These are phyloP conservation scores for Gobionotothen gibberifrons DNA, from an alignment of 2,797 vertebrate species.

Conservation along the genomic window DNA sequence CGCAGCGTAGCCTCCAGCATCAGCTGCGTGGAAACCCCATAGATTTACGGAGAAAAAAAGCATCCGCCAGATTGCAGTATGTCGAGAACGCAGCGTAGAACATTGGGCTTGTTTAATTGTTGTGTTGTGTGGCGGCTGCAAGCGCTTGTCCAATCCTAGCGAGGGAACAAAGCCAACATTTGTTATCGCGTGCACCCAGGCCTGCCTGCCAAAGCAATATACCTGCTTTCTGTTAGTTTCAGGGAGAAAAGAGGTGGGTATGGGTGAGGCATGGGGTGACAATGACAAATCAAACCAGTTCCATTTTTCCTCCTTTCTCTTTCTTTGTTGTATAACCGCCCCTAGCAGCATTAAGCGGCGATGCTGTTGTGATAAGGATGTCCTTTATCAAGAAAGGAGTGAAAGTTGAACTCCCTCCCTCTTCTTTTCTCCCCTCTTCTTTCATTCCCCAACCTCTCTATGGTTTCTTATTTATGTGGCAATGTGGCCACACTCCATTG, in stretches of 20 bases:
- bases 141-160: slow-evolving; percentile 70
- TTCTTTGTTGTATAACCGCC: slow-evolving; percentile 40
- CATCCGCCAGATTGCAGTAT: slow-evolving; percentile 51
- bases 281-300: slow-evolving; percentile 67
- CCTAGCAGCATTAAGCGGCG: slow-evolving; percentile 33
- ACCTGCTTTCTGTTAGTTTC: slow-evolving; percentile 66
- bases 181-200: slow-evolving; percentile 77
- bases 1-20: slow-evolving; percentile 61
- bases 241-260: slow-evolving; percentile 39
- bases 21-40: slow-evolving; percentile 39
- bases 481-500: slow-evolving; percentile 73
- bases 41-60: slow-evolving; percentile 51
- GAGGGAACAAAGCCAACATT: slow-evolving; percentile 78
- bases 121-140: slow-evolving; percentile 64
- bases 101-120: slow-evolving; percentile 73
- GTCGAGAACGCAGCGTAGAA: slow-evolving; percentile 41
- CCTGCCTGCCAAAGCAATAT: slow-evolving; percentile 74
- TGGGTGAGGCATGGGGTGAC: slow-evolving; percentile 56
- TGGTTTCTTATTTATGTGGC: slow-evolving; percentile 71
- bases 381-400: background rate
- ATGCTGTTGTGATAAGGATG: slow-evolving; percentile 23
- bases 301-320: slow-evolving; percentile 42
- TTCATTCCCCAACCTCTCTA: slow-evolving; percentile 26
- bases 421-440: background rate
- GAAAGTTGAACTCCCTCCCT: slow-evolving; percentile 43